Evolutionary conservation across 2,888 invertebrate genomes (phyloP), one percentile per base, ranked within the genome.

Genomic region (Machimus rusticus): DNA sequence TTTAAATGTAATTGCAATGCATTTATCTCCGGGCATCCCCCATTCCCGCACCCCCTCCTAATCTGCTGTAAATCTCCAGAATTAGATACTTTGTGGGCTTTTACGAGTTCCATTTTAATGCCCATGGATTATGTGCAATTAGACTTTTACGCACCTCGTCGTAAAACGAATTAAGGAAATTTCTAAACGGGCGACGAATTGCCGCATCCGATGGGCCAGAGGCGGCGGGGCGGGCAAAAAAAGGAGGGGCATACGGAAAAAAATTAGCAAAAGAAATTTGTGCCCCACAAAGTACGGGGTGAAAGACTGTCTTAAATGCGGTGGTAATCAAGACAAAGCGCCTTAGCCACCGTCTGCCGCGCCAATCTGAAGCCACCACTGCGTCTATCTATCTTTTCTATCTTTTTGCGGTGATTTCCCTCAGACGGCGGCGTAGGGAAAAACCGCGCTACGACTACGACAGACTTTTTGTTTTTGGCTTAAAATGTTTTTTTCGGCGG

Each of bases 81-180:
- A 77, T 39, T 39, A 77, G 19, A 76, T 39, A 77, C 77, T 77
- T 77, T 77, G 77, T 19, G 77, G 37, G 77, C 77, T 39, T 77
- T 77, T 39, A 77, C 34, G 39, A 77, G 39, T 77, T 77, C 39
- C 77, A 37, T 39, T 77, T 77, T 87, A 87, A 87, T 87, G 81
- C 87, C 81, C 66, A 57, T 74, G 87, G 87, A 87, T 87, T 87
- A 87, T 82, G 87, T 82, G 76, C 87, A 87, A 87, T 87, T 87
- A 87, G 87, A 74, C 76, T 87, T 87, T 87, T 39, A 87, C 81
- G 87, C 87, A 82, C 87, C 87, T 87, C 87, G 51, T 84, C 74
- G 87, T 84, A 76, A 82, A 79, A 82, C 16, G 55, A 87, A 87
- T 82, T 87, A 76, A 87, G 82, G 76, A 39, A 82, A 46, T 76